Percentiles rank a stretch among this genome's conserved stretches.
Conservation (phyloP, 2,888 invertebrate genomes). For the Eurytoma adleriae region DNA sequence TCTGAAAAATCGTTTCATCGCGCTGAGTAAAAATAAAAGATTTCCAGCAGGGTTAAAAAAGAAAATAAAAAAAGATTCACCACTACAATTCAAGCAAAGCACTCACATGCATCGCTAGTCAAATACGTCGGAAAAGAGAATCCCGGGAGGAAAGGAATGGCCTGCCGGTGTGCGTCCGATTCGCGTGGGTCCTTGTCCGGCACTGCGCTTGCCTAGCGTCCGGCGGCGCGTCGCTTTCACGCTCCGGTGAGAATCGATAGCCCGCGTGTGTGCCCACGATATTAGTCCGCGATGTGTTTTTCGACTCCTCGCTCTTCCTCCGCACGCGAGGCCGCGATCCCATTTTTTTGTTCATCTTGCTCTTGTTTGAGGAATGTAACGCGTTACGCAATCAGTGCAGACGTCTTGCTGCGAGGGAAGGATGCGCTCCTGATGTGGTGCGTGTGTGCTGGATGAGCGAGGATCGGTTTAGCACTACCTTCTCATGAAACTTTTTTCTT, state of each 20-base stretch:
- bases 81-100: too few species aligned
- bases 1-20: background rate
- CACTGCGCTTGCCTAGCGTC: background rate
- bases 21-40: background rate
- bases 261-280: constrained; percentile 49
- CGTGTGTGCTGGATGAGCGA: too few species aligned
- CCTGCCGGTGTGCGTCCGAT: background rate
- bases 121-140: background rate
- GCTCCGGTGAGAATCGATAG: constrained; percentile 47
- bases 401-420: too few species aligned
- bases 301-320: background rate
- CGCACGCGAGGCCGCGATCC: background rate
- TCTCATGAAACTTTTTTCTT: too few species aligned
- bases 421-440: too few species aligned
- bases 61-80: background rate
- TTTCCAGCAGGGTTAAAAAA: background rate
- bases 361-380: too few species aligned
- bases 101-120: background rate
- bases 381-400: background rate
- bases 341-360: background rate
- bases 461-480: too few species aligned
- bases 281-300: constrained; percentile 56
- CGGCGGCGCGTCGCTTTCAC: constrained; percentile 12
- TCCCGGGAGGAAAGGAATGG: background rate
- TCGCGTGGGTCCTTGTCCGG: background rate